Base-by-base conservation (phyloP, 2,888 invertebrate species). In the Agelastica alni region DNA sequence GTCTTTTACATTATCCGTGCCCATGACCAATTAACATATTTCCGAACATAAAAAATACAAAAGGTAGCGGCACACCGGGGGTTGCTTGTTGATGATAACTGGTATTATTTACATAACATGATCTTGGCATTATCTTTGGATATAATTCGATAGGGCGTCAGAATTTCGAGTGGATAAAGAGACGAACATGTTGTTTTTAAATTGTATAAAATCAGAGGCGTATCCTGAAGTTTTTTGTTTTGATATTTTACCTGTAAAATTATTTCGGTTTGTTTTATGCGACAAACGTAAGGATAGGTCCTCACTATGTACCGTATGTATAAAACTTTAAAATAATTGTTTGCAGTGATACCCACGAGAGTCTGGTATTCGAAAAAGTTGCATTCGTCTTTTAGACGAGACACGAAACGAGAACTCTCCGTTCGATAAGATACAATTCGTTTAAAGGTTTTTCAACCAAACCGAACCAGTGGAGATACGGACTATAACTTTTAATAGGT, bases 171-270 rank as follows among this genome's bases (percentile, higher is more conserved):
- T 31, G 34, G 49, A 43, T 53, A 48, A n/a, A 28, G 48, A 41
- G 30, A 10, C 13, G 12, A 37, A 41, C 20, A 18, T 31, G 36
- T 56, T 65, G 56, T 81, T 82, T 63, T 81, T n/a, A n/a, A n/a
- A n/a, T 78, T 34, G 14, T 34, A 34, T 31, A 1, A 10, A 2
- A 9, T 12, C 34, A 34, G 14, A 34, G 34, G 4, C 16, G 34
- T n/a, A 16, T 34, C 6, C 34, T 9, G 2, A 28, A 28, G 7
- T 28, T 28, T 28, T 28, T 28, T n/a, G 2, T 12, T 31, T 4
- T 31, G n/a, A n/a, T n/a, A n/a, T 59, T 81, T 81, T 1, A 87
- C 81, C 70, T 93, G 91, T 9, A 92, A 83, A 3, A 84, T 87
- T 69, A 93, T 92, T 61, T 86, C 84, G 1, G 89, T 83, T 44